Evolutionary conservation across 2,113 vertebrate species (phyloP), one percentile per base, ranked within the genome.

Genomic region (Plecturocebus donacophilus): DNA sequence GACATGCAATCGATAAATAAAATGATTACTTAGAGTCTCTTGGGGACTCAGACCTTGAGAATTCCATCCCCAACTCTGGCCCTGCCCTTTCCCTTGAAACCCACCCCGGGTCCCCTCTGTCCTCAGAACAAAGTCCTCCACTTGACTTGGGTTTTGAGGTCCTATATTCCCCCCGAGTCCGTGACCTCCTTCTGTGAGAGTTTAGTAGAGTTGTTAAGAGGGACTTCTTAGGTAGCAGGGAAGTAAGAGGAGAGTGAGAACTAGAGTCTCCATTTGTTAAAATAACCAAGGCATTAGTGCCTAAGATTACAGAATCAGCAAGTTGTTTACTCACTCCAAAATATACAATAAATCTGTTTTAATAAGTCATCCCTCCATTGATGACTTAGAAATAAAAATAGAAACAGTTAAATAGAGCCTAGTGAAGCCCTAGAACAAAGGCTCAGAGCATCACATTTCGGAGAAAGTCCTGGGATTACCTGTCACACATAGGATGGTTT

Each of bases 331-430:
- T 90, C 20, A 85, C 73, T 85, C 35, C 58, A 23, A 96, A 70
- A 81, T 81, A 83, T 42, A 83, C 71, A 56, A 81, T 94, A 73
- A 76, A 45, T 10, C 30, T 40, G 1, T 87, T 87, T 94, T 85
- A 92, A 85, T 64, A 19, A 73, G 54, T 94, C 0, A 77, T 82
- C 71, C 16, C 32, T 71, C 92, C 23, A 84, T 73, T 35, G 13
- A 58, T 38, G 56, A 77, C n/a, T 8, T 91, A 91, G 95, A 94
- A 93, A 66, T 82, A 86, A 92, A 75, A 75, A 8, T 21, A 56
- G 76, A 96, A 96, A 47, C 1, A 71, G 42, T 87, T 87, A 68
- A 90, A 42, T 70, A 61, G 61, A 4, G 21, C 47, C 40, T 21
- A 66, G 9, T 32, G 23, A 70, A 76, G 71, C 2, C 2, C 5